phyloP scores from a whole-genome alignment of 2,113 vertebrate species.

The Cottus gobio region DNA sequence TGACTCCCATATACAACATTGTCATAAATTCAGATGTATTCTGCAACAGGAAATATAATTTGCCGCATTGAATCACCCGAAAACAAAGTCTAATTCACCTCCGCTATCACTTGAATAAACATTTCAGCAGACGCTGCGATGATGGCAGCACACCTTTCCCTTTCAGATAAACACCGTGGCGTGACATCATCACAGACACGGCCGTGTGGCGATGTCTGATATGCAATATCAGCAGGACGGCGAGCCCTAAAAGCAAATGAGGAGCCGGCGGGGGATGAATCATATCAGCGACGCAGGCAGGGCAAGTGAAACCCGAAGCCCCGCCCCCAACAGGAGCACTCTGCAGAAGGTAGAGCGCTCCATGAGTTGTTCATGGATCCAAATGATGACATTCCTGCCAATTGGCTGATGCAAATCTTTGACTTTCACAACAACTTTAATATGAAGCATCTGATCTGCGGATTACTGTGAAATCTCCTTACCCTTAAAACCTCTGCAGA shows the following conservation, averaged over 20 bases:
- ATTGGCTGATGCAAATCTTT: no score
- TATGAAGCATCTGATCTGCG: slow-evolving; percentile 60
- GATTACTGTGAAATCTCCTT: no score
- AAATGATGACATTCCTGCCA: slow-evolving; percentile 17
- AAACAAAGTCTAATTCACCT: background rate
- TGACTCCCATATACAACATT: no score
- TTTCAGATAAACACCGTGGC: slow-evolving; percentile 33
- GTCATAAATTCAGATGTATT: background rate
- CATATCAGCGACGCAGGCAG: slow-evolving; percentile 25
- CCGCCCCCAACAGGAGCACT: no score
- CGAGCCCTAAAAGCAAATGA: slow-evolving; percentile 62
- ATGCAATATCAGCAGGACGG: slow-evolving; percentile 24
- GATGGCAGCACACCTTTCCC: slow-evolving; percentile 38
- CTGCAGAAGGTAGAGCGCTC: no score
- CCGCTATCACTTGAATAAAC: slow-evolving; percentile 28
- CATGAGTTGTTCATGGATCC: no score
- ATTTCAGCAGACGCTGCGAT: slow-evolving; percentile 16
- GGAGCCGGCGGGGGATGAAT: background rate
- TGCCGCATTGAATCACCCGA: background rate
- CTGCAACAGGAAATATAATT: background rate
- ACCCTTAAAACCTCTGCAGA: no score
- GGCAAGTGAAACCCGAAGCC: background rate
- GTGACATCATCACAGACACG: slow-evolving; percentile 48
- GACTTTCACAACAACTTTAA: slow-evolving; percentile 32
- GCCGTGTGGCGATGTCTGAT: slow-evolving; percentile 39